Conservation (phyloP, 1,140 invertebrate genomes). For the Drosophila bifasciata region DNA sequence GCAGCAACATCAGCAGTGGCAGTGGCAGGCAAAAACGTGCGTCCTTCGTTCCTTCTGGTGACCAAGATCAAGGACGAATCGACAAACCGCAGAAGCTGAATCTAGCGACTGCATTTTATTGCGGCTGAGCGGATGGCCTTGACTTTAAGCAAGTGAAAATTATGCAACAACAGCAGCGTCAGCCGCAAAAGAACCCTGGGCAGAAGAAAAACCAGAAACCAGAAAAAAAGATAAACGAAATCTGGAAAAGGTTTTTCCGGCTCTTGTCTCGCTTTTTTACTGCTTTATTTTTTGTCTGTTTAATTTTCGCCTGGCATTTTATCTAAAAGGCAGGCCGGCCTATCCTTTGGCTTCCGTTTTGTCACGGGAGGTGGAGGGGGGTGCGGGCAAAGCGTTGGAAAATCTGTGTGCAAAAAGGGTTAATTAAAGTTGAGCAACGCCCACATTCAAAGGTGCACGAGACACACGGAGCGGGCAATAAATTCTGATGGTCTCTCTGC, state of each 20-base stretch:
- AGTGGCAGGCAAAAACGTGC: slow-evolving; percentile 34
- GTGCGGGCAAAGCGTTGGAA: background rate
- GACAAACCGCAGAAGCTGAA: slow-evolving; percentile 33
- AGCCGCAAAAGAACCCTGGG: slow-evolving; percentile 8
- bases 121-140: background rate
- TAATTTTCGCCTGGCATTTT: slow-evolving; percentile 33
- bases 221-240: slow-evolving; percentile 37
- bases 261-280: background rate
- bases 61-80: slow-evolving; percentile 55
- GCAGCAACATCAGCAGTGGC: background rate
- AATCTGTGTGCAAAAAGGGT: slow-evolving; percentile 32
- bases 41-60: slow-evolving; percentile 4
- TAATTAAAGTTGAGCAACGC: slow-evolving; percentile 55
- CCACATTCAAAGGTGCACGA: slow-evolving; percentile 34
- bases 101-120: slow-evolving; percentile 38
- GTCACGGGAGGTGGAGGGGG: background rate
- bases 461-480: slow-evolving; percentile 29
- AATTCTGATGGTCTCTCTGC: slow-evolving; percentile 47
- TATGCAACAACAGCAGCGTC: slow-evolving; percentile 39
- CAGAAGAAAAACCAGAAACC: slow-evolving; percentile 3
- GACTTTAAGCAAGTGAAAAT: slow-evolving; percentile 14
- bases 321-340: slow-evolving; percentile 37
- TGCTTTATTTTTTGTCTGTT: slow-evolving; percentile 15
- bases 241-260: slow-evolving; percentile 39
- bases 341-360: slow-evolving; percentile 43